Base-by-base conservation (phyloP, 1,140 invertebrate species). In the Magallana gigas region DNA sequence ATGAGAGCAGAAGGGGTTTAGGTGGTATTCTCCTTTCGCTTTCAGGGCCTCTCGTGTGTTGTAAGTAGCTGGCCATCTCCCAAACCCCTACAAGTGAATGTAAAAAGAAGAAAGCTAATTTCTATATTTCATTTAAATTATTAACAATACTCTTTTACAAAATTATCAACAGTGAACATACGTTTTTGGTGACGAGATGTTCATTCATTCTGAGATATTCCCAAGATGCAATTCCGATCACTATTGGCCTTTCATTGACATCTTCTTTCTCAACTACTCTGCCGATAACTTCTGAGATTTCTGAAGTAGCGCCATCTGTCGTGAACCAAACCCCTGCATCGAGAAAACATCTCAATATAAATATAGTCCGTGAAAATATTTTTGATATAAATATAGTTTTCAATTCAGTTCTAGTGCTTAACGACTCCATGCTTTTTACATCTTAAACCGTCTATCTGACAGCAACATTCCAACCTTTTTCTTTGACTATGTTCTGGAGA, bases 201-300 rank as follows among this genome's bases (percentile, higher is more conserved):
- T 83, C 81, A 57, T 58, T 83, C 81, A 57, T 58, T 56, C 57
- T 83, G 12, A 83, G 48, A 16, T 57, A 83, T 16, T 83, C 57
- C 56, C 81, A 83, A 56, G 81, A 57, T 18, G 57, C 81, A 57
- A 83, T 83, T 83, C 81, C 81, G 8, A 83, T 83, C 57, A 83
- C 57, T 57, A 56, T 83, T 8, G 81, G 81, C 16, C 81, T 57
- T n/a, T 57, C 57, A 83, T 83, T 83, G 57, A 83, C 81, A 58
- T 83, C 57, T 56, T 83, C 81, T 9, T 83, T 83, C 48, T 83
- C 81, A 29, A 83, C 81, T 16, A 83, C 81, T 57, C 57, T 36
- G 57, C 81, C 81, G 18, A 83, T 83, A 9, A 83, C 81, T 57
- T 58, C 36, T n/a, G 81, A 83, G 57, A 83, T 83, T 58, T 83